Evolutionary conservation across 2,113 vertebrate genomes (phyloP).

Genomic region (Gulo gulo): DNA sequence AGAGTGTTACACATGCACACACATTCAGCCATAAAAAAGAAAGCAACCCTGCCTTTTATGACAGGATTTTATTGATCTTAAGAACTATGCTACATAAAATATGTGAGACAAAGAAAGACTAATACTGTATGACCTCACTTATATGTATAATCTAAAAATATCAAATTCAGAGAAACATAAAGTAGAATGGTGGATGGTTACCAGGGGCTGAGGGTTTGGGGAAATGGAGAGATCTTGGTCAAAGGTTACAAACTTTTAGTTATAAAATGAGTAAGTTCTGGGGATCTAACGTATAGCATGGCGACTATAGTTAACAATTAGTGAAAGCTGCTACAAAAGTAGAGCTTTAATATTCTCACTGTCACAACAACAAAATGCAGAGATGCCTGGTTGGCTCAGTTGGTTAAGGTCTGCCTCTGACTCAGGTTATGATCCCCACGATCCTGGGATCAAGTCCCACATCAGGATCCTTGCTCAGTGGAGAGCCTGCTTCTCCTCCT

Average conservation of each 20-base stretch:
- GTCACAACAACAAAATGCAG: background rate
- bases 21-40: background rate
- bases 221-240: background rate
- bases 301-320: background rate
- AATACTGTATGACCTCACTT: background rate
- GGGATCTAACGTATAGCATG: background rate
- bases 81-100: background rate
- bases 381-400: too few species aligned
- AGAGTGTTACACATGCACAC: background rate
- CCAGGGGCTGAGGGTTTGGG: background rate
- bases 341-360: background rate
- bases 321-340: background rate
- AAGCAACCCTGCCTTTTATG: background rate
- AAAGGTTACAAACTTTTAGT: background rate
- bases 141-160: background rate
- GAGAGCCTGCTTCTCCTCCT: too few species aligned
- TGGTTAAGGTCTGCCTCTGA: too few species aligned
- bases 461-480: too few species aligned
- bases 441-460: too few species aligned
- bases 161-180: background rate
- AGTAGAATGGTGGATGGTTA: background rate
- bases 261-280: background rate
- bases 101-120: background rate
- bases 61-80: background rate
- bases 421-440: too few species aligned